A percentile compares a stretch with the other conserved stretches of the same genome.
Evolutionary conservation across 2,797 vertebrate genomes (phyloP).

Genomic region (Enteromius viviparus): DNA sequence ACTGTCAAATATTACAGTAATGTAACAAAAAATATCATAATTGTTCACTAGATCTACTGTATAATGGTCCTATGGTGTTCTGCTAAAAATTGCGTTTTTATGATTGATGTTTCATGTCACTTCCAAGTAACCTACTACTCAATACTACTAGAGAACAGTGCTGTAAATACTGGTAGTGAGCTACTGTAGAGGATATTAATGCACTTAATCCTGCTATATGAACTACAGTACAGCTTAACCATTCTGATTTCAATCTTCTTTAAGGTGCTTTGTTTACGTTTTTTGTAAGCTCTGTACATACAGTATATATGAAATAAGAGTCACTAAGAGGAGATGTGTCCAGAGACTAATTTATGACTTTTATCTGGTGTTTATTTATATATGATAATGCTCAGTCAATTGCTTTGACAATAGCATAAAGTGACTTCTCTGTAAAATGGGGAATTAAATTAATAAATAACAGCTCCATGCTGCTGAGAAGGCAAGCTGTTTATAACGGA

Average conservation of each 20-base stretch:
- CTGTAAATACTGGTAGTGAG: neutral
- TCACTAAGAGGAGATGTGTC: neutral
- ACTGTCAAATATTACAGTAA: neutral
- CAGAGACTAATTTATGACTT: constrained; percentile 5
- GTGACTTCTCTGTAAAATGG: neutral
- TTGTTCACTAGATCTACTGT: neutral
- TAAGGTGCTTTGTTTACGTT: neutral
- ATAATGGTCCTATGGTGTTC: neutral
- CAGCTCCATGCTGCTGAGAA: neutral
- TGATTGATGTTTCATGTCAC: neutral
- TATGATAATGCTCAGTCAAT: constrained; percentile 17
- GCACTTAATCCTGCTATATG: neutral
- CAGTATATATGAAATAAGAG: constrained; percentile 2
- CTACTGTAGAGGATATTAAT: neutral
- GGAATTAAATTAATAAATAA: constrained; percentile 31
- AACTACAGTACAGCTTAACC: neutral
- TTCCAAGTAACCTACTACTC: neutral
- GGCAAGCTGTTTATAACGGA: constrained; percentile 1
- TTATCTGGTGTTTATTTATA: constrained; percentile 31
- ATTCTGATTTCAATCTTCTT: neutral
- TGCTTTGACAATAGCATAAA: neutral
- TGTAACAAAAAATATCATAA: neutral
- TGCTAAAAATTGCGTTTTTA: neutral
- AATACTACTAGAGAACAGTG: neutral
- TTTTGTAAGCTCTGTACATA: neutral